These are phyloP conservation scores for cattle (Bos taurus) DNA, from an alignment of 2,113 vertebrate genomes.

Conservation along the genomic window DNA sequence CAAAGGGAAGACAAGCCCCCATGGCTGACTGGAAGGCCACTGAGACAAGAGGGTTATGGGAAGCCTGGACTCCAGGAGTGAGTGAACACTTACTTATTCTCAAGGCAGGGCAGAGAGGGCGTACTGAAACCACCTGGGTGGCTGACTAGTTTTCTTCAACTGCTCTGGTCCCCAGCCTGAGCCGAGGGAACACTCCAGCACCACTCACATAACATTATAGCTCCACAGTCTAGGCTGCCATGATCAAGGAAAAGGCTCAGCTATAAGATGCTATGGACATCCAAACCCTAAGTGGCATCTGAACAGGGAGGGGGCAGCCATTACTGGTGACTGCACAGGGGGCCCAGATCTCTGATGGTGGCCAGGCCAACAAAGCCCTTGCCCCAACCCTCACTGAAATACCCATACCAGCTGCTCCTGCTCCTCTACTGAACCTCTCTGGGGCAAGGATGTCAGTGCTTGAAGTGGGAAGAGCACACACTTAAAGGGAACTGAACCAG, in stretches of 20 bases:
- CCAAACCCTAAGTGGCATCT: background rate
- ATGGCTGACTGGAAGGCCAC: background rate
- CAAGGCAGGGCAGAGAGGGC: background rate
- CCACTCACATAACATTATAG: background rate
- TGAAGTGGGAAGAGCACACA: background rate
- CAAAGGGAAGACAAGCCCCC: background rate
- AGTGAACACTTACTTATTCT: background rate
- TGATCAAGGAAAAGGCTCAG: background rate
- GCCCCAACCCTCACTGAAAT: background rate
- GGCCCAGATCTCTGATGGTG: background rate
- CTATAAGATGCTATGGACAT: background rate
- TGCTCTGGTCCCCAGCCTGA: background rate
- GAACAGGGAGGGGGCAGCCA: background rate
- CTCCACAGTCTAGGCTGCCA: background rate
- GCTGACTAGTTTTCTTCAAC: background rate
- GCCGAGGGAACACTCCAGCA: background rate
- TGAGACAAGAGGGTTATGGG: background rate
- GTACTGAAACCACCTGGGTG: background rate
- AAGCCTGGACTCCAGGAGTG: background rate
- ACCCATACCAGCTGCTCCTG: background rate
- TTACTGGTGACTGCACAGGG: background rate
- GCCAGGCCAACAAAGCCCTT: background rate
- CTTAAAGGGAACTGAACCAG: background rate
- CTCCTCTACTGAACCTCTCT: background rate
- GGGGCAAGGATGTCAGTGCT: background rate